Evolutionary conservation across 1,140 invertebrate species (phyloP), one percentile per base, ranked within the genome.

Genomic region (Nasonia giraulti): DNA sequence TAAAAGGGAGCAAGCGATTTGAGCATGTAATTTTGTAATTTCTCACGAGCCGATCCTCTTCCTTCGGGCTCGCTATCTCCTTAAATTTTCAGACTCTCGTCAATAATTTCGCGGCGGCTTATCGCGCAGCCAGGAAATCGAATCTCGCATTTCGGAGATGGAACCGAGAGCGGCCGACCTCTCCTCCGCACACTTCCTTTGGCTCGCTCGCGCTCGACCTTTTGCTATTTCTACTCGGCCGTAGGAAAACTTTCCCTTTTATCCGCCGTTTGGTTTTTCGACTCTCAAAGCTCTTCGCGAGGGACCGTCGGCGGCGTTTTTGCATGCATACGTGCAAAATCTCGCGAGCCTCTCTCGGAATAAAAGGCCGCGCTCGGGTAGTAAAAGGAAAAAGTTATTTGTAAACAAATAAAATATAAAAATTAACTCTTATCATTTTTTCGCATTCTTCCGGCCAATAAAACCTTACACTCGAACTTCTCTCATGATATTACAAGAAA

Each of bases 31-130:
- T 83, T 86, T 87, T 82, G 69, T 85, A 86, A 86, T 87, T 87
- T 85, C 87, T 86, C 82, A 86, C 71, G 50, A 44, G 62, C 17
- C 27, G n/a, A 33, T 86, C 83, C 84, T 80, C 85, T 85, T 84
- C 82, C 79, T 86, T 0, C 27, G 31, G 11, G 10, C 85, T 83
- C 27, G 27, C 27, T 81, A 87, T 87, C 85, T 80, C 11, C 68
- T 86, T 87, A 89, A 89, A 88, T 87, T 88, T 88, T 87, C 87
- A 88, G 86, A 85, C 85, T 87, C 87, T 89, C 87, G 87, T 89
- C 88, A 89, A 88, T 89, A 89, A 88, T 89, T 88, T 88, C 86
- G 83, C 87, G 85, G 86, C 80, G 86, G 86, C 88, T 88, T 89
- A 88, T 88, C 88, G 87, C 81, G 86, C 44, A 5, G 44, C 86